Percentiles rank a stretch among this genome's conserved stretches.
Evolutionary conservation across 2,888 invertebrate genomes (phyloP).

Genomic region (Amphipoea oculea): DNA sequence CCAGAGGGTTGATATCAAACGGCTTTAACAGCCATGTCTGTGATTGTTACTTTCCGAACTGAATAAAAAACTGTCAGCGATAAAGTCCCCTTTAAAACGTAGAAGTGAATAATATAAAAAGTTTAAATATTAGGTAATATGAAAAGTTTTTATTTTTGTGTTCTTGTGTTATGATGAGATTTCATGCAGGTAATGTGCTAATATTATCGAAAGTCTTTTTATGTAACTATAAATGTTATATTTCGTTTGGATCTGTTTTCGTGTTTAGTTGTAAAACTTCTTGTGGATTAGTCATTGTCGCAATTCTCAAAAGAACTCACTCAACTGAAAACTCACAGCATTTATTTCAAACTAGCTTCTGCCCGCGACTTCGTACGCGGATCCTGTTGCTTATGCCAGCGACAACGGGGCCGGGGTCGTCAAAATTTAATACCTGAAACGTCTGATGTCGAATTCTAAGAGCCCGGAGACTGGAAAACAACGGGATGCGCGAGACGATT

Average conservation of each 20-base stretch:
- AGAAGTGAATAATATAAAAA: too few relatives aligned
- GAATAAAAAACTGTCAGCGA: background rate
- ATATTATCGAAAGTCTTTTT: background rate
- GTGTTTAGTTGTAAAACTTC: background rate
- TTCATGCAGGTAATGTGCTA: background rate
- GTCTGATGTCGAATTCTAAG: too few relatives aligned
- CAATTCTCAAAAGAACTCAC: background rate
- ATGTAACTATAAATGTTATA: background rate
- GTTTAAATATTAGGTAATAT: background rate
- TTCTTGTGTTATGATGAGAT: background rate
- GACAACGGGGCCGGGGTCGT: too few relatives aligned
- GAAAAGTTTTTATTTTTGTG: background rate
- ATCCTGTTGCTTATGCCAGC: too few relatives aligned
- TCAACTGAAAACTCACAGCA: too few relatives aligned
- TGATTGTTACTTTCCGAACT: background rate
- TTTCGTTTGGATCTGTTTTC: background rate
- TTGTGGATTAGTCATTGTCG: conserved; percentile 7
- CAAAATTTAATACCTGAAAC: too few relatives aligned
- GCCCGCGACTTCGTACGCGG: too few relatives aligned
- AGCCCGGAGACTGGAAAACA: too few relatives aligned
- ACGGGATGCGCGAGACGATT: too few relatives aligned
- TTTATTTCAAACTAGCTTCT: too few relatives aligned
- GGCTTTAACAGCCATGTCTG: background rate
- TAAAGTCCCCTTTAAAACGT: background rate
- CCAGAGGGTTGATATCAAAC: background rate